These are phyloP conservation scores for Tetramorium alpestre DNA, from an alignment of 1,140 invertebrate genomes.

Conservation along the genomic window DNA sequence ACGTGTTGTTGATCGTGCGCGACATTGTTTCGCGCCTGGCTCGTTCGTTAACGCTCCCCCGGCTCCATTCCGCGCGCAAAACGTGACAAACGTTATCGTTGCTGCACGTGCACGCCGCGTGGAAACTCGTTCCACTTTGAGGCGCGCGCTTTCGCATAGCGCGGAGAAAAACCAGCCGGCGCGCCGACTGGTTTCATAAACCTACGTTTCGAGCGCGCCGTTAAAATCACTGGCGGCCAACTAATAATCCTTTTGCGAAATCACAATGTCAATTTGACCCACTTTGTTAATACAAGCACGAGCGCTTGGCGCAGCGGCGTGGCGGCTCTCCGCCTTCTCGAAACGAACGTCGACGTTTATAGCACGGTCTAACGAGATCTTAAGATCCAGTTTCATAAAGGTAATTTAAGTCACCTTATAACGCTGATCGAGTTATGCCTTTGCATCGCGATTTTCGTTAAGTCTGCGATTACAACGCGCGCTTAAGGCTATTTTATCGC, in stretches of 20 bases:
- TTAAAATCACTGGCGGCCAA: conserved; percentile 42
- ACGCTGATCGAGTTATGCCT: conserved; percentile 39
- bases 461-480: neutral
- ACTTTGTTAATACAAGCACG: conserved; percentile 32
- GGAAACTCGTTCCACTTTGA: conserved; percentile 72
- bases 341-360: conserved; percentile 60
- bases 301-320: neutral
- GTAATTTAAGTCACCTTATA: conserved; percentile 32
- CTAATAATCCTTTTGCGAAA: conserved; percentile 60
- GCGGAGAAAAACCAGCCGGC: conserved; percentile 56
- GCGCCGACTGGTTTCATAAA: conserved; percentile 63
- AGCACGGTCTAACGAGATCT: conserved; percentile 52
- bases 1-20: conserved; percentile 35
- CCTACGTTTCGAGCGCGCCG: conserved; percentile 29
- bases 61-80: conserved; percentile 64
- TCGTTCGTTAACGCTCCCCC: conserved; percentile 63
- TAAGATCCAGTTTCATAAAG: conserved; percentile 47
- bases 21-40: conserved; percentile 35
- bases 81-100: conserved; percentile 77
- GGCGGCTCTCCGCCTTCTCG: neutral
- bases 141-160: conserved; percentile 45
- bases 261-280: conserved; percentile 58
- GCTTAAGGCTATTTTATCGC: neutral
- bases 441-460: conserved; percentile 28
- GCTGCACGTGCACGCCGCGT: conserved; percentile 51